Base-by-base conservation (phyloP, 1,140 invertebrate species). In the Halyomorpha halys region DNA sequence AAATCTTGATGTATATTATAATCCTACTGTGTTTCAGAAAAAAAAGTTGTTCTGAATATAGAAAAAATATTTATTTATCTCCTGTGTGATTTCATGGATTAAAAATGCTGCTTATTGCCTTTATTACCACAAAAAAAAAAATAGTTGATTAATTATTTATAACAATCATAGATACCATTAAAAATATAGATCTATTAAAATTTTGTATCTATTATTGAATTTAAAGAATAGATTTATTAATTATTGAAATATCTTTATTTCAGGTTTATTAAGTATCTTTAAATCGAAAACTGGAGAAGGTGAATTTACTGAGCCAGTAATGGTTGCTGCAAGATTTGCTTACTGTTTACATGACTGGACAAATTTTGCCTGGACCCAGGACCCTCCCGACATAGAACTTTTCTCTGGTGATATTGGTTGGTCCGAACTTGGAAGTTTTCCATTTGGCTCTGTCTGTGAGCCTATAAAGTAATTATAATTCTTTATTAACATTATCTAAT, bases 391-490 rank as follows among this genome's bases (percentile, higher is more conserved):
- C 74, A 82, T 87, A 73, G 84, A 89, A 71, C 82, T 82, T 30
- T 82, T 82, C 21, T 76, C 83, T 76, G 79, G 84, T 73, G 79
- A 83, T 72, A 76, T 81, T 34, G 76, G 74, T n/a, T 73, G 77
- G 11, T 71, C 75, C 47, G 79, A 82, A 69, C 73, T 85, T 45
- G 79, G 79, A 47, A 81, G 82, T 51, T 76, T 95, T 56, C 90
- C 91, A 0, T 91, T 93, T 80, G 92, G 91, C 64, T 86, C 89
- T 44, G 82, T 83, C 25, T 83, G 82, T 56, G 91, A 94, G 77
- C 90, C 91, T 4, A 79, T 87, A 19, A 74, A 76, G 82, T 84
- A 76, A 73, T 68, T 64, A 62, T 62, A 49, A 63, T 54, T 63
- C 14, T 19, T 15, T 18, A 60, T 44, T 30, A 30, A 30, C 27